phyloP scores from a whole-genome alignment of 2,113 vertebrate genomes.

The Drymodes brunneopygia region DNA sequence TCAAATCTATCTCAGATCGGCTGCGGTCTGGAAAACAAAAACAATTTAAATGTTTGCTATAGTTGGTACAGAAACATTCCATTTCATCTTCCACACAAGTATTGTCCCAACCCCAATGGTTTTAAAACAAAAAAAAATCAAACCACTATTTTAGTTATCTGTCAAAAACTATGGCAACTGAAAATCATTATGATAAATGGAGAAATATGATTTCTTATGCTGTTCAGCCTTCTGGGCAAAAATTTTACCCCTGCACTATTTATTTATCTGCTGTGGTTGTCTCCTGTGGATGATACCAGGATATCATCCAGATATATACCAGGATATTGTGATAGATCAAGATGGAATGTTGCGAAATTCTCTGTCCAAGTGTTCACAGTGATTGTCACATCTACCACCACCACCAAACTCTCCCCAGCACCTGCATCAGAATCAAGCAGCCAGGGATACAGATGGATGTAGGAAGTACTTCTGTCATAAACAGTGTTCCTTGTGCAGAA shows the following conservation, averaged over 20 bases:
- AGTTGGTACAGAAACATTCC: background rate
- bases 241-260: background rate
- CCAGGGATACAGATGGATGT: background rate
- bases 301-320: too few species aligned
- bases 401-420: background rate
- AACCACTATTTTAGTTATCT: background rate
- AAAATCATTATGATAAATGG: background rate
- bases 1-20: constrained; percentile 88
- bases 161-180: background rate
- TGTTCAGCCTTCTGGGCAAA: background rate
- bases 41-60: background rate
- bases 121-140: background rate
- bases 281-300: background rate
- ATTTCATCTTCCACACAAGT: background rate
- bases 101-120: accelerated
- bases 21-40: constrained; percentile 79
- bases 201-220: background rate
- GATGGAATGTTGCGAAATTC: background rate
- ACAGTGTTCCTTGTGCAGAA: background rate
- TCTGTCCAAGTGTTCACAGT: background rate
- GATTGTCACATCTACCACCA: background rate
- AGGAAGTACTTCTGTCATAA: background rate
- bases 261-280: background rate
- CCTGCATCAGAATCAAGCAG: background rate
- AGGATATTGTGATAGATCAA: too few species aligned